Evolutionary conservation across 2,797 vertebrate species (phyloP), one percentile per base, ranked within the genome.

Genomic region (Periophthalmus magnuspinnatus): DNA sequence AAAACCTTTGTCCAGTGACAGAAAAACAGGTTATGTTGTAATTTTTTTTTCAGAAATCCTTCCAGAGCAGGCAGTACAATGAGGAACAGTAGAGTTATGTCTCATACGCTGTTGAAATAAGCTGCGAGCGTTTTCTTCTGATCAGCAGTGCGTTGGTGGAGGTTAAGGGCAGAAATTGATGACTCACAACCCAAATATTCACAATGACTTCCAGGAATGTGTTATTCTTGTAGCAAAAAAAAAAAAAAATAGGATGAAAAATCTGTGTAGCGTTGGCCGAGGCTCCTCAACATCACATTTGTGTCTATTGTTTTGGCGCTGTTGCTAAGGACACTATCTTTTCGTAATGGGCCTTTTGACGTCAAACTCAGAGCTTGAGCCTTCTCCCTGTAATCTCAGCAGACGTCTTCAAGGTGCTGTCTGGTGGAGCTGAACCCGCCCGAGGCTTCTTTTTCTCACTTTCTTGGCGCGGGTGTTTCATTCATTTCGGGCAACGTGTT

Each of bases 311-410:
- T 91, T 91, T 85, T 28, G 72, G 78, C 24, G 56, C 75, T 0
- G 89, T 93, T 89, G 85, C 90, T 86, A 86, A 67, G 89, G 90
- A 87, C 74, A 87, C 86, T 79, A 85, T 90, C 89, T 79, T 9
- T 70, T 33, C 67, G 63, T 28, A 67, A 81, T 82, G 72, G 77
- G 21, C 71, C 66, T 48, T 48, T 77, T 82, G 76, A 86, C 54
- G 3, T 85, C 50, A 79, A 63, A 74, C 75, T 58, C 66, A 58
- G 58, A 56, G 79, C 79, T 77, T 80, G 19, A 58, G 79, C 88
- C 71, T 55, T 62, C 79, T 67, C 65, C 24, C 24, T 69, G 65
- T 70, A 78, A 78, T 80, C 75, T 70, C 73, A 50, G 13, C 76
- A 41, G 65, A 73, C 61, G 58, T 80, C 77, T 72, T 32, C 45